Evolutionary conservation across 2,888 invertebrate species (phyloP).

Genomic region (Chrysodeixis includens): DNA sequence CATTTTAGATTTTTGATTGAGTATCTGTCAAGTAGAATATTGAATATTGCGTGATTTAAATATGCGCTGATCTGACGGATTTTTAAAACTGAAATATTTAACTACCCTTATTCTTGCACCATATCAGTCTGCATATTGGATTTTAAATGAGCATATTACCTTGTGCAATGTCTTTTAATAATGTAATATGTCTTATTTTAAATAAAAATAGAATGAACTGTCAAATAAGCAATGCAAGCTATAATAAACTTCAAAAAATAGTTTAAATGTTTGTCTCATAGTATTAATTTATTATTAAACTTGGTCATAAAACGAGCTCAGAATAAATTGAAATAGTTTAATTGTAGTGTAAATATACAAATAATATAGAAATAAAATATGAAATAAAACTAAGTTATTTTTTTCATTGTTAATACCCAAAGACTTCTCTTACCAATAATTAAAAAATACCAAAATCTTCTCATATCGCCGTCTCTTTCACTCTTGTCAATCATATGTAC

Average conservation of each 20-base stretch:
- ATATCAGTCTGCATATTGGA: too few species aligned
- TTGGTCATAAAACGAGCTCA: background rate
- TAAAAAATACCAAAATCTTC: too few species aligned
- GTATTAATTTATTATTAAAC: background rate
- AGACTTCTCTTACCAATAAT: too few species aligned
- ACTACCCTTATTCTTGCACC: too few species aligned
- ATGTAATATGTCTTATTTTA: too few species aligned
- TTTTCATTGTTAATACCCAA: too few species aligned
- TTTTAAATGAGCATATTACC: too few species aligned
- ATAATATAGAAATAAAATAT: slow-evolving; percentile 3
- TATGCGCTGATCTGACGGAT: too few species aligned
- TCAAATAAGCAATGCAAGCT: background rate
- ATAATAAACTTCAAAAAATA: background rate
- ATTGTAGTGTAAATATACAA: slow-evolving; percentile 5
- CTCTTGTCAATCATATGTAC: background rate
- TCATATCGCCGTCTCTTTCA: background rate
- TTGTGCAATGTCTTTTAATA: too few species aligned
- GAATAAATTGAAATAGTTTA: background rate
- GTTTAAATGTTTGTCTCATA: background rate
- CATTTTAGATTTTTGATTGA: too few species aligned
- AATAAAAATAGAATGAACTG: background rate
- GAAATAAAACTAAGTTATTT: too few species aligned
- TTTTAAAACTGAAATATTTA: too few species aligned
- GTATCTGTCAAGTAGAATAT: background rate
- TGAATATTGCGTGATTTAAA: slow-evolving; percentile 14